Conservation (phyloP, 92 coral and sea anemone species). For the Porites divaricata region DNA sequence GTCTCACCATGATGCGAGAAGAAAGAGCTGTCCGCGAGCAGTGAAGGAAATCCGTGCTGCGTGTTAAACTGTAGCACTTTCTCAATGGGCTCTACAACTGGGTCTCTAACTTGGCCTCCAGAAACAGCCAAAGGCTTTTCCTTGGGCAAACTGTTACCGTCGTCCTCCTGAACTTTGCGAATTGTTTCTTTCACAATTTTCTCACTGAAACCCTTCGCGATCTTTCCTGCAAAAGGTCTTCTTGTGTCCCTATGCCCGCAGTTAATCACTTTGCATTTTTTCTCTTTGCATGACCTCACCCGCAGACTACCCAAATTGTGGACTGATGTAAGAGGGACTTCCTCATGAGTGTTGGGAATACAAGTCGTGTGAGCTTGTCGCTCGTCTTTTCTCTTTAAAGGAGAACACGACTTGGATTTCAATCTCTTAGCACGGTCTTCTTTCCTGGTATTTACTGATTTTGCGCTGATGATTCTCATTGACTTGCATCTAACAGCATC, state of each 20-base stretch:
- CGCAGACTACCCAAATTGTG: slow-evolving; percentile 66
- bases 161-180: slow-evolving; percentile 11
- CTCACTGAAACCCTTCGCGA: slow-evolving; percentile 72
- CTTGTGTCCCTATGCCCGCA: slow-evolving; percentile 6
- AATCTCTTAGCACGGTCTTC: not conserved
- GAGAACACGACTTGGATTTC: slow-evolving; percentile 51
- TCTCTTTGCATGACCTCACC: slow-evolving; percentile 45
- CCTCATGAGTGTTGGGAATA: slow-evolving; percentile 17
- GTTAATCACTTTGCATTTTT: slow-evolving; percentile 15
- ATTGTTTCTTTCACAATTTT: slow-evolving; percentile 40
- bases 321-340: slow-evolving; percentile 15
- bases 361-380: slow-evolving; percentile 9
- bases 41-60: slow-evolving; percentile 55
- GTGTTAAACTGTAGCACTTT: slow-evolving; percentile 58
- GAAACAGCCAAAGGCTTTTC: slow-evolving; percentile 57
- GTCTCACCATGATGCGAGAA: slow-evolving; percentile 19
- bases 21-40: slow-evolving; percentile 40
- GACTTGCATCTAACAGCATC: slow-evolving; percentile 77
- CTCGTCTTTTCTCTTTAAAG: slow-evolving; percentile 15
- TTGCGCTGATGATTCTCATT: slow-evolving; percentile 65
- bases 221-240: slow-evolving; percentile 44
- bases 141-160: slow-evolving; percentile 48
- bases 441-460: slow-evolving; percentile 19
- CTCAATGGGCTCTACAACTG: slow-evolving; percentile 56
- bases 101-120: slow-evolving; percentile 56